Evolutionary conservation across 2,888 invertebrate species (phyloP), one percentile per base, ranked within the genome.

Genomic region (Oeneis ivallda): DNA sequence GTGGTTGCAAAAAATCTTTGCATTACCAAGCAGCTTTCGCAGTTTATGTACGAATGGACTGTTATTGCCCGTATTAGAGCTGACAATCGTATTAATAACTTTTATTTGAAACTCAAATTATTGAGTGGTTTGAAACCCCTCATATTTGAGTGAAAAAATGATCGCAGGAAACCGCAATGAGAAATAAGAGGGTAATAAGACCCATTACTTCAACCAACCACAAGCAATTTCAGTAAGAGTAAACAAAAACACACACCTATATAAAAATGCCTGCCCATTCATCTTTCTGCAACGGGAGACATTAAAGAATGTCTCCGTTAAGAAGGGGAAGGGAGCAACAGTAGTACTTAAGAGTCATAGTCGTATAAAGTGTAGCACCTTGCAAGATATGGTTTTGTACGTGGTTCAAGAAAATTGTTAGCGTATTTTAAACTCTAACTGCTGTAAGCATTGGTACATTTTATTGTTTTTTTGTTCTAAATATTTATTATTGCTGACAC

Each of bases 211-310:
- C 84, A 79, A 79, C 86, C 86, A 87, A 90, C 90, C 90, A 79
- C 90, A 88, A 82, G 81, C 81, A 84, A 84, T 86, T 85, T 83
- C 75, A 84, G 82, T 83, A 75, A 75, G 81, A 78, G 81, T 83
- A 85, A 85, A 87, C 85, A 88, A 87, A 89, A 88, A 89, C 86
- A 87, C 81, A 87, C 83, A 87, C 86, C 83, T 87, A 83, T 86
- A 85, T 86, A 87, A 89, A 90, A 90, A 91, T 89, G 88, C 85
- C 78, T 85, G 81, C 82, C 87, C 89, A 91, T 92, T 89, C 88
- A 86, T 92, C 91, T 91, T 90, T 89, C 87, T 85, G 82, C 84
- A 86, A 84, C 81, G 80, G 79, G 82, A 84, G 88, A 89, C 89
- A 85, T 88, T 89, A 89, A 90, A 90, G 85, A 91, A 91, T 91